phyloP scores from a whole-genome alignment of 2,797 vertebrate genomes.

The Cyprinella venusta region DNA sequence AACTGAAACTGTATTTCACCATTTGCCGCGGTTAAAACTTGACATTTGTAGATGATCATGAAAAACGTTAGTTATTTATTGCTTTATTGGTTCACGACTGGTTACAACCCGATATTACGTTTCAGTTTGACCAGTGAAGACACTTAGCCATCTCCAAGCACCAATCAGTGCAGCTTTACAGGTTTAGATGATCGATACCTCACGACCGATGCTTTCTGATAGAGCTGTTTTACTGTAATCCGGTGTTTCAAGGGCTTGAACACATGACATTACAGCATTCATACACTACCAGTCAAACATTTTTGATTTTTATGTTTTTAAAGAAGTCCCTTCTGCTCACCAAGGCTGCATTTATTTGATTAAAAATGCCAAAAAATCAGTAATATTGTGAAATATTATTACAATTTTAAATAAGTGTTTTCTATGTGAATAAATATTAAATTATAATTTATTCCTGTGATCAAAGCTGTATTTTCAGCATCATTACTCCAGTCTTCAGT shows the following conservation, averaged over 20 bases:
- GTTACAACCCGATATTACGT: background rate
- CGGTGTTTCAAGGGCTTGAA: background rate
- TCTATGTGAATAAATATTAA: no score
- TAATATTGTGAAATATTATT: no score
- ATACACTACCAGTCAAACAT: background rate
- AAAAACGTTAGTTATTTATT: background rate
- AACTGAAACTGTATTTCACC: background rate
- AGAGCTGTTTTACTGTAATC: conserved; percentile 6
- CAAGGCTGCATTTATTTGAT: no score
- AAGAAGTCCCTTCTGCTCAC: no score
- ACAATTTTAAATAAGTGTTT: no score
- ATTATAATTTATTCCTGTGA: no score
- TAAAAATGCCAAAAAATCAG: no score
- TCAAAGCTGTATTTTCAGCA: no score
- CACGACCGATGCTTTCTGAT: background rate
- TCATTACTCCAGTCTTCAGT: no score
- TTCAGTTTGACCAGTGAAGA: background rate
- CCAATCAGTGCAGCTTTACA: background rate
- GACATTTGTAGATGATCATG: background rate
- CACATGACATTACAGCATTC: background rate
- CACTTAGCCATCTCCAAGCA: background rate
- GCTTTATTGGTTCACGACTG: background rate
- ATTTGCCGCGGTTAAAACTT: background rate
- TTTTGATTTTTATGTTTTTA: no score
- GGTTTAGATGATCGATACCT: conserved; percentile 6